Evolutionary conservation across 2,113 vertebrate genomes (phyloP).

Genomic region (Oreochromis aureus): DNA sequence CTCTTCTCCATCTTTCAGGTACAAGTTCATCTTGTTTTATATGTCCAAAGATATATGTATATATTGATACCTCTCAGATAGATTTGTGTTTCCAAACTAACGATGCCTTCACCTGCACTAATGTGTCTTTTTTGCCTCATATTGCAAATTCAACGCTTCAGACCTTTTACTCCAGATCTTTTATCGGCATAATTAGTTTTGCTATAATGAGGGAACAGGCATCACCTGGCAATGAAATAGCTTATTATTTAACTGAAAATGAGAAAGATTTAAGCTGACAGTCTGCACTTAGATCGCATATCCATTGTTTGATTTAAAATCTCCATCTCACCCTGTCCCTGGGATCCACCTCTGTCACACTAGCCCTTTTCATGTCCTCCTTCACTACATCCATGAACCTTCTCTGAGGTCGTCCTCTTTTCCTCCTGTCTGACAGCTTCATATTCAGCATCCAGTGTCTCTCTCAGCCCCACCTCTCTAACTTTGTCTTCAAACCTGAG

Average conservation of each 20-base stretch:
- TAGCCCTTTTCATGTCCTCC: background rate
- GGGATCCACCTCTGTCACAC: background rate
- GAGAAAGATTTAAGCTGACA: background rate
- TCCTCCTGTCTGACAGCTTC: background rate
- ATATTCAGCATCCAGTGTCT: background rate
- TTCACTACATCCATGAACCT: background rate
- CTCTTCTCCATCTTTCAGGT: background rate
- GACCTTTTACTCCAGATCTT: background rate
- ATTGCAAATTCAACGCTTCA: background rate
- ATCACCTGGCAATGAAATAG: background rate
- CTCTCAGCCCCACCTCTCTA: background rate
- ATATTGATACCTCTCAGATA: background rate
- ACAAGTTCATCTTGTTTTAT: background rate
- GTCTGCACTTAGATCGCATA: background rate
- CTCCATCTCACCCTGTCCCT: background rate
- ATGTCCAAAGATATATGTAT: background rate
- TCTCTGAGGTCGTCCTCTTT: background rate
- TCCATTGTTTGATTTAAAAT: background rate
- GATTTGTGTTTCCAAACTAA: background rate
- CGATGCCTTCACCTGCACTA: background rate
- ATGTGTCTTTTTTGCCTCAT: background rate
- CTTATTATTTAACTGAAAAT: background rate
- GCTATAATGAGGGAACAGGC: background rate
- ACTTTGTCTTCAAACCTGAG: background rate
- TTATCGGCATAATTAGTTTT: background rate